These are phyloP conservation scores for Dendroctonus valens DNA, from an alignment of 1,140 invertebrate genomes.

Conservation along the genomic window DNA sequence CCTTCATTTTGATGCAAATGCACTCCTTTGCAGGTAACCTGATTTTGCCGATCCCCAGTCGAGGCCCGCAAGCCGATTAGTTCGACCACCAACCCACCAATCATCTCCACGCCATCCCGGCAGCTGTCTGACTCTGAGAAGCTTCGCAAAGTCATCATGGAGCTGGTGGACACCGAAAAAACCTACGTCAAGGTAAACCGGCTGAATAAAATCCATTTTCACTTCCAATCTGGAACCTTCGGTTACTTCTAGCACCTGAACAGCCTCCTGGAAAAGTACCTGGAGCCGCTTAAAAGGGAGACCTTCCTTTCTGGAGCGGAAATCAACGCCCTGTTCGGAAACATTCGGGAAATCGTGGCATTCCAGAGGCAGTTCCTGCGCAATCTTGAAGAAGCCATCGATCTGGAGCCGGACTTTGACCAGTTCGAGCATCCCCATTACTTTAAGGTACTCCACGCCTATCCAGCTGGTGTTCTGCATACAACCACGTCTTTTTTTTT, in stretches of 20 bases:
- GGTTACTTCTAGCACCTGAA: slow-evolving; percentile 80
- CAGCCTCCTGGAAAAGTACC: slow-evolving; percentile 91
- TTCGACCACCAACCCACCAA: slow-evolving; percentile 72
- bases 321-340: slow-evolving; percentile 93
- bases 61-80: slow-evolving; percentile 77
- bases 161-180: slow-evolving; percentile 96
- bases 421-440: slow-evolving; percentile 88
- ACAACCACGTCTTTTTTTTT: slow-evolving; percentile 47
- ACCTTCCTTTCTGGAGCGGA: slow-evolving; percentile 93
- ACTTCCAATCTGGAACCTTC: slow-evolving; percentile 27
- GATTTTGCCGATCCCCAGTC: slow-evolving; percentile 86
- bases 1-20: no score
- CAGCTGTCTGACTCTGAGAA: slow-evolving; percentile 92
- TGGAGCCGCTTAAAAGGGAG: slow-evolving; percentile 94
- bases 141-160: slow-evolving; percentile 91
- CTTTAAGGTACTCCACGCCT: slow-evolving; percentile 73
- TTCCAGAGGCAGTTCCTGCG: slow-evolving; percentile 95
- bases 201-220: not conserved
- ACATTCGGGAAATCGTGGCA: slow-evolving; percentile 95
- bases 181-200: slow-evolving; percentile 89
- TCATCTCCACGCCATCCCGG: slow-evolving; percentile 68
- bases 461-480: not conserved
- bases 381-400: slow-evolving; percentile 91
- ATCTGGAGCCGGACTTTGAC: slow-evolving; percentile 88
- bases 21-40: slow-evolving; percentile 82